Conservation (phyloP, 2,888 invertebrate genomes). For the Tipula helvola region DNA sequence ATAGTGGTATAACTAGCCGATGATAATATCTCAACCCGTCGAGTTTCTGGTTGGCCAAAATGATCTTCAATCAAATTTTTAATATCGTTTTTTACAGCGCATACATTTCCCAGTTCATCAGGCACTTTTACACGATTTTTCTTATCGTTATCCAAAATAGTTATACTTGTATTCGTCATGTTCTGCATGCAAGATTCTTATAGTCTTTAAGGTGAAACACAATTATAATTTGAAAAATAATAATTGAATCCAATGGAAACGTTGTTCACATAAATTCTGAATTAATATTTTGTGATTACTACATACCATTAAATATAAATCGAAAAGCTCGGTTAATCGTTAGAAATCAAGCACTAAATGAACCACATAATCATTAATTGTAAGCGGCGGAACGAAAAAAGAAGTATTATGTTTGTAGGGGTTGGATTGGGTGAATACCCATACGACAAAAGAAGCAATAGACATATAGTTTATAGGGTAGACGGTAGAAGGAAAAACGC, state of each 20-base stretch:
- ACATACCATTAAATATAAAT: neutral
- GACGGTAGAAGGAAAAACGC: too few species aligned
- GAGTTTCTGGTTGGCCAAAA: neutral
- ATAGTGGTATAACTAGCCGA: neutral
- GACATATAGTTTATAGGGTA: too few species aligned
- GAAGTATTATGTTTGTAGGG: too few species aligned
- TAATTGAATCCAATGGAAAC: neutral
- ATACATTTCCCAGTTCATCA: neutral
- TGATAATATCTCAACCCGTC: neutral
- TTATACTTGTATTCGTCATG: neutral
- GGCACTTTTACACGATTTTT: neutral
- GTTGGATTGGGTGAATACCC: too few species aligned
- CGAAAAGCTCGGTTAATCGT: neutral
- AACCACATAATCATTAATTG: too few species aligned
- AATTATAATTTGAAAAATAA: neutral
- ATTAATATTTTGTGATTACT: neutral
- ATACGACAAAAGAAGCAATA: too few species aligned
- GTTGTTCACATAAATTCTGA: neutral
- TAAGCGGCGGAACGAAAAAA: too few species aligned
- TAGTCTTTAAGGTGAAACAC: neutral
- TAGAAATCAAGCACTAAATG: too few species aligned
- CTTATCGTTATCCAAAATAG: neutral
- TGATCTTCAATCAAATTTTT: neutral
- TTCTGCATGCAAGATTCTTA: neutral
- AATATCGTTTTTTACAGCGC: neutral